Evolutionary conservation across 2,888 invertebrate genomes (phyloP), one percentile per base, ranked within the genome.

Genomic region (Clistopyga incitator): DNA sequence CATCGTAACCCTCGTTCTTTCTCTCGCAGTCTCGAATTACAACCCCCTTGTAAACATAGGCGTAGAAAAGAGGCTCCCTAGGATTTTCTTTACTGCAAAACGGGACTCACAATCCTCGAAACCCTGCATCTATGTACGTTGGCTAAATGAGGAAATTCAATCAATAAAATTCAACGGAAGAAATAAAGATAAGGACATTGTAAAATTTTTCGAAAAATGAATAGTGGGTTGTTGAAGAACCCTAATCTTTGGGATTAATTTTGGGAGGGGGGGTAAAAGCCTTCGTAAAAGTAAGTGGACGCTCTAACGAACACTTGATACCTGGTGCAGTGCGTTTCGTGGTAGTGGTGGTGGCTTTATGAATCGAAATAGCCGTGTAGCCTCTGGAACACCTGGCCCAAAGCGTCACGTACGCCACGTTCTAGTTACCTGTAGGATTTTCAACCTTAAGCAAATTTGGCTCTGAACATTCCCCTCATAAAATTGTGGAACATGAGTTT

Each of bases 11-110:
- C 34, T 54, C 50, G 18, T 23, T 61, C 71, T 34, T 76, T 54
- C 42, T 72, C 52, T 87, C 87, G 78, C 77, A 72, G 88, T 89
- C 89, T 91, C 90, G 88, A 89, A 90, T 91, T 91, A 85, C 91
- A 90, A 90, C 90, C 90, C 90, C 81, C 81, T 64, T 83, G 88
- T 90, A 89, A 91, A 90, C 90, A 90, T 89, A 88, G 91, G 90
- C 90, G 90, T 90, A 90, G 90, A 87, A 38, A 67, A 65, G 45
- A 72, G 50, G 34, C 59, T 47, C 65, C 38, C 25, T 45, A 56
- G 23, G 34, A 67, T 6, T 18, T 18, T n/a, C 38, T 8, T 20
- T n/a, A 2, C 18, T 61, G 61, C 15, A 38, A 34, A 61, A 15
- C n/a, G 4, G 59, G 38, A 34, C 38, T 1, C 6, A 29, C n/a